These are phyloP conservation scores for Eristalinus sepulchralis DNA, from an alignment of 2,888 invertebrate genomes.

Conservation along the genomic window DNA sequence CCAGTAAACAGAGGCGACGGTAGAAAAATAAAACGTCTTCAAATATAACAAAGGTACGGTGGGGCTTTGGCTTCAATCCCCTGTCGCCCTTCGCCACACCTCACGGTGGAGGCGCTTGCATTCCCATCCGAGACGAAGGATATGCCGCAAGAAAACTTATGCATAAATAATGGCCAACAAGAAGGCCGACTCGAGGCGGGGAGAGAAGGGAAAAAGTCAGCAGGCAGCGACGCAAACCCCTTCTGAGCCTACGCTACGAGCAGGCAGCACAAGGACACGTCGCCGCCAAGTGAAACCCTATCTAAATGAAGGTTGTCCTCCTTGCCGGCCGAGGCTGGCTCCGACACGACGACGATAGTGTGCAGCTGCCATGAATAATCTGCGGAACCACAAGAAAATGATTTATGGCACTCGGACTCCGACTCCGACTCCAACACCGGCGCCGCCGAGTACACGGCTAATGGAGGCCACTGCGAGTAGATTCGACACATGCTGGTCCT, in stretches of 20 bases:
- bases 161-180: constrained; percentile 62
- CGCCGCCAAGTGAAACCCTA: constrained; percentile 27
- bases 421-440: not conserved
- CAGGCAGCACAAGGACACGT: not conserved
- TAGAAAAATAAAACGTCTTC: constrained; percentile 17
- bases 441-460: not conserved
- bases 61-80: constrained; percentile 1
- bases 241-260: constrained; percentile 26
- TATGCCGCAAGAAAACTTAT: constrained; percentile 34
- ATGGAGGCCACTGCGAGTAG: not conserved
- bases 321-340: not conserved
- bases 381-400: constrained; percentile 68
- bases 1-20: not conserved
- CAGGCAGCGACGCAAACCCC: constrained; percentile 14
- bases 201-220: constrained; percentile 3
- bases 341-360: constrained; percentile 48
- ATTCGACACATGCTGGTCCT: constrained; percentile 24
- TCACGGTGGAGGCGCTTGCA: not conserved
- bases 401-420: constrained; percentile 62
- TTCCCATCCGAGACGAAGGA: constrained; percentile 35
- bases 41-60: constrained; percentile 31
- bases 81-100: not conserved
- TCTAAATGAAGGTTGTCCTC: constrained; percentile 61
- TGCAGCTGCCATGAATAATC: constrained; percentile 71
- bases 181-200: not conserved